Conservation (phyloP, 2,113 vertebrate genomes). For the Pandion haliaetus region DNA sequence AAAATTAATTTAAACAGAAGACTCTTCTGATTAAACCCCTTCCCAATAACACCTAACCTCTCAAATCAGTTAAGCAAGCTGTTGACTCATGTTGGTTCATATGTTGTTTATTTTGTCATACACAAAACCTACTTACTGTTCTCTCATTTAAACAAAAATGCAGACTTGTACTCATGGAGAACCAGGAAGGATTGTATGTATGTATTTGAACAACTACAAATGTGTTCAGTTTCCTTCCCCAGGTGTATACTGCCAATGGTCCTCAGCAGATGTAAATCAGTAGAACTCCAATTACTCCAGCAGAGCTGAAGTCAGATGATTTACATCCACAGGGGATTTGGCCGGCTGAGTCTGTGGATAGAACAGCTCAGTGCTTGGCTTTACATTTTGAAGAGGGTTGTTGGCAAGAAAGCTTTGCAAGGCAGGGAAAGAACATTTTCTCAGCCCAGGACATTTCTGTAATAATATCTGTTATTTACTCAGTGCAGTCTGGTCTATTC, state of each 20-base stretch:
- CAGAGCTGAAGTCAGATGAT: not conserved
- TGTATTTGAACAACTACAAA: not conserved
- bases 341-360: not conserved
- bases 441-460: not conserved
- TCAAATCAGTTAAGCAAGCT: not conserved
- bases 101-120: not conserved
- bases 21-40: not conserved
- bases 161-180: not conserved
- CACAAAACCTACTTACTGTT: not conserved
- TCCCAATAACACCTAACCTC: not conserved
- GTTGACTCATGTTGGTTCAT: not conserved
- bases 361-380: not conserved
- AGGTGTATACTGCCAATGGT: not conserved
- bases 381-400: not conserved
- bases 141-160: not conserved
- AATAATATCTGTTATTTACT: slow-evolving; percentile 20
- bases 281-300: not conserved
- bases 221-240: not conserved
- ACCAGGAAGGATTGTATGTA: not conserved
- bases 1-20: not conserved
- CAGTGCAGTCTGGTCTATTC: not conserved
- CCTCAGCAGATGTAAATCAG: not conserved
- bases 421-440: not conserved
- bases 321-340: not conserved
- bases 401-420: not conserved